Conservation (phyloP, 1,140 invertebrate genomes). For the Megathymus violae region DNA sequence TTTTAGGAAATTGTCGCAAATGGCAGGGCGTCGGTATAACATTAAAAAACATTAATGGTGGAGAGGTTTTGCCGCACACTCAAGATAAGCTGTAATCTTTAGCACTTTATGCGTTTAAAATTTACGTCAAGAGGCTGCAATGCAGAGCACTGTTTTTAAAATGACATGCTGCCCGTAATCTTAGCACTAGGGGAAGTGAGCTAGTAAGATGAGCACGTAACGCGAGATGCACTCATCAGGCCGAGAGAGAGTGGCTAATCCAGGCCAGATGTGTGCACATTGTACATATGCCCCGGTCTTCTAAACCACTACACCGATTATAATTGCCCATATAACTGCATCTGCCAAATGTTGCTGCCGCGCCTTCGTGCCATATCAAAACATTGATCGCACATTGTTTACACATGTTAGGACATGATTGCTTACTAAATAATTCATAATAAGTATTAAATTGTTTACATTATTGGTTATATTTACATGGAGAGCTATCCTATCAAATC, state of each 20-base stretch:
- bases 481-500: neutral
- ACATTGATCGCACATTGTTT: constrained; percentile 17
- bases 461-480: too few species aligned
- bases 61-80: constrained; percentile 48
- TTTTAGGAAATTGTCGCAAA: constrained; percentile 23
- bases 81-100: constrained; percentile 57
- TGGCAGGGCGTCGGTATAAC: constrained; percentile 10
- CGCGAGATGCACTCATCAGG: constrained; percentile 63
- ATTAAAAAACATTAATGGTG: constrained; percentile 38
- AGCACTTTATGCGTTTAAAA: constrained; percentile 53
- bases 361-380: constrained; percentile 19
- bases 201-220: constrained; percentile 66
- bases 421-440: too few species aligned
- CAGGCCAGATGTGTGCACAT: constrained; percentile 61
- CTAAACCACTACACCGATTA: constrained; percentile 79
- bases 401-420: neutral
- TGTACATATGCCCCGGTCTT: constrained; percentile 68
- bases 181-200: constrained; percentile 47
- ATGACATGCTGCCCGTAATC: constrained; percentile 37
- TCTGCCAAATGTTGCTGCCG: constrained; percentile 68
- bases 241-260: constrained; percentile 63
- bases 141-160: constrained; percentile 29
- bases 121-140: constrained; percentile 50
- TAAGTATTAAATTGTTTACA: neutral
- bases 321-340: constrained; percentile 64